Evolutionary conservation across 2,113 vertebrate species (phyloP).

Genomic region (Hippopotamus amphibius): DNA sequence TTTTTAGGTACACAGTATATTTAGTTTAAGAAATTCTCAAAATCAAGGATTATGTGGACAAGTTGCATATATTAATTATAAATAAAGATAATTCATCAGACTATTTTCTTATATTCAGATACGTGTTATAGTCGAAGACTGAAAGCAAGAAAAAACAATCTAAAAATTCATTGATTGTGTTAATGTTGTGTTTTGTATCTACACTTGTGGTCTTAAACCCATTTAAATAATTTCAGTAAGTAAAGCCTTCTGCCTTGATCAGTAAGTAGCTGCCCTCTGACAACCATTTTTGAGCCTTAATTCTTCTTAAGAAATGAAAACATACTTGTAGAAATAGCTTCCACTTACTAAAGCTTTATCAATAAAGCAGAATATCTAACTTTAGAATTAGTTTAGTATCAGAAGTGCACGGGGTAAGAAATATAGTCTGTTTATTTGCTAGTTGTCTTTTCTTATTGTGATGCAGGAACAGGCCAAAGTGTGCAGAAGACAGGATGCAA

Average conservation of each 20-base stretch:
- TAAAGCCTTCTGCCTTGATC: constrained; percentile 1
- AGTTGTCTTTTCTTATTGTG: not conserved
- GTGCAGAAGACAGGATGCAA: not conserved
- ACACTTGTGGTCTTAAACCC: not conserved
- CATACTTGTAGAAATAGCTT: not conserved
- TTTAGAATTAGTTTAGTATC: not conserved
- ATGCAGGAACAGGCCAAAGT: not conserved
- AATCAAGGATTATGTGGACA: constrained; percentile 29
- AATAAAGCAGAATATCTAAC: not conserved
- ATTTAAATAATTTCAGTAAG: constrained; percentile 36
- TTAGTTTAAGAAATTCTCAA: constrained; percentile 35
- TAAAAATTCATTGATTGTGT: not conserved
- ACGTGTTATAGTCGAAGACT: not conserved
- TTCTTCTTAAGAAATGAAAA: constrained; percentile 32
- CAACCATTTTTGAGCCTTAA: constrained; percentile 15
- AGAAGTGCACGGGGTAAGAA: not conserved
- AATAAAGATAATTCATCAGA: not conserved
- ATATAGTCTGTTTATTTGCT: not conserved
- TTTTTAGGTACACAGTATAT: not conserved
- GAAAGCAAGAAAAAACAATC: constrained; percentile 8
- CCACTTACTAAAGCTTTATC: not conserved
- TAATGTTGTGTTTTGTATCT: not conserved
- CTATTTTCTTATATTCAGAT: not conserved
- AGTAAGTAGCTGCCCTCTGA: constrained; percentile 24
- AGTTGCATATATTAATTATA: not conserved